Percentiles rank a stretch among this genome's conserved stretches.
phyloP scores from a whole-genome alignment of 2,888 invertebrate species.

The Troides helena region DNA sequence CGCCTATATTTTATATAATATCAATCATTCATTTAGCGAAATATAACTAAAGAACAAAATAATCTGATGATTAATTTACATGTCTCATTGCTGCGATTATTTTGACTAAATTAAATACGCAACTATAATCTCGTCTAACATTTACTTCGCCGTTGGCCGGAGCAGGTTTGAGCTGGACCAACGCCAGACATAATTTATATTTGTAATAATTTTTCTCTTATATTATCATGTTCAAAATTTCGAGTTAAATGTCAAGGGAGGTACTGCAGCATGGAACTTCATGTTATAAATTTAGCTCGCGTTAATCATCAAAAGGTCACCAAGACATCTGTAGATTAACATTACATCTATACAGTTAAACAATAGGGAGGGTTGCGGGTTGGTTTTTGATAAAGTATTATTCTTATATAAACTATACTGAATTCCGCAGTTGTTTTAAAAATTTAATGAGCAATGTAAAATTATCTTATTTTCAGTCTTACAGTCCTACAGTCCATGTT shows the following conservation, averaged over 20 bases:
- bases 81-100: slow-evolving; percentile 38
- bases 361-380: too few species aligned
- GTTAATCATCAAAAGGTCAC: too few species aligned
- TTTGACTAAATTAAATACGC: slow-evolving; percentile 34
- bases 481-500: too few species aligned
- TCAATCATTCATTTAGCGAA: too few species aligned
- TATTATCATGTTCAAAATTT: slow-evolving; percentile 15
- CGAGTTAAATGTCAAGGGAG: slow-evolving; percentile 16
- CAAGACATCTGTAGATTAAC: too few species aligned
- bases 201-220: slow-evolving; percentile 49
- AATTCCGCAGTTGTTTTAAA: too few species aligned
- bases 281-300: neutral
- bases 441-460: neutral
- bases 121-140: slow-evolving; percentile 45
- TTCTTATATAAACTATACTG: too few species aligned
- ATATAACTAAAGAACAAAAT: too few species aligned
- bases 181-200: slow-evolving; percentile 55
- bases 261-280: neutral
- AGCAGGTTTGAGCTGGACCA: slow-evolving; percentile 54
- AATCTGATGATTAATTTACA: slow-evolving; percentile 20
- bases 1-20: too few species aligned
- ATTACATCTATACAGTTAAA: too few species aligned
- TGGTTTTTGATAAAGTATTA: too few species aligned
- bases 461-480: neutral
- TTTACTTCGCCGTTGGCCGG: slow-evolving; percentile 54